Base-by-base conservation (phyloP, 1,140 invertebrate species). In the Drosophila pandora region DNA sequence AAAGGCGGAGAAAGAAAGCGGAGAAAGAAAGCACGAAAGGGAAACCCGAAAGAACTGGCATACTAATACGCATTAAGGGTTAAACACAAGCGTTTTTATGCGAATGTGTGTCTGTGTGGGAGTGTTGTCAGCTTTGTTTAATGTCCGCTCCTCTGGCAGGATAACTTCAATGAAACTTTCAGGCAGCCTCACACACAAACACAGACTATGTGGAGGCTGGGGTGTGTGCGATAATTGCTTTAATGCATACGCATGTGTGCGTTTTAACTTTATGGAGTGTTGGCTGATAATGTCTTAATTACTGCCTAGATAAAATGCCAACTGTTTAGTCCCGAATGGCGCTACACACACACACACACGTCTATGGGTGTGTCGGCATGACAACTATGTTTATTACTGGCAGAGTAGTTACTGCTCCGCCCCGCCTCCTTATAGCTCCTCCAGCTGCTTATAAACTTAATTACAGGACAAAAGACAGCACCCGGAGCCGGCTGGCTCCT, bases 251-350 rank as follows among this genome's bases (percentile, higher is more conserved):
- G 82, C 82, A 82, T 85, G 82, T 85, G 82, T 85, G 82, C 78
- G 78, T 87, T 85, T 85, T 85, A 85, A 85, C 82, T 85, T 85
- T 85, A 85, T 85, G 82, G 82, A 85, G 82, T 85, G 82, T 85
- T 85, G 82, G 83, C 78, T 85, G 82, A 85, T 85, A 85, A 85
- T 85, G 82, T 88, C 82, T 85, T 85, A 87, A 85, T 85, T 85
- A 85, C 82, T 76, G 82, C 82, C 83, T 87, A 88, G 82, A 85
- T 85, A 85, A 85, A 85, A 85, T 85, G 82, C 83, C 75, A 76
- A 80, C 82, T 81, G 75, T 64, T 81, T 81, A 82, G 69, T 83
- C 61, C 58, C 37, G 49, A 25, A 59, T 74, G 41, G n/a, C 7
- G 41, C 1, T 21, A 8, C 41, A n/a, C 30, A 32, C 30, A 32